Conservation (phyloP, 2,888 invertebrate species). For the Liposcelis brunnea region DNA sequence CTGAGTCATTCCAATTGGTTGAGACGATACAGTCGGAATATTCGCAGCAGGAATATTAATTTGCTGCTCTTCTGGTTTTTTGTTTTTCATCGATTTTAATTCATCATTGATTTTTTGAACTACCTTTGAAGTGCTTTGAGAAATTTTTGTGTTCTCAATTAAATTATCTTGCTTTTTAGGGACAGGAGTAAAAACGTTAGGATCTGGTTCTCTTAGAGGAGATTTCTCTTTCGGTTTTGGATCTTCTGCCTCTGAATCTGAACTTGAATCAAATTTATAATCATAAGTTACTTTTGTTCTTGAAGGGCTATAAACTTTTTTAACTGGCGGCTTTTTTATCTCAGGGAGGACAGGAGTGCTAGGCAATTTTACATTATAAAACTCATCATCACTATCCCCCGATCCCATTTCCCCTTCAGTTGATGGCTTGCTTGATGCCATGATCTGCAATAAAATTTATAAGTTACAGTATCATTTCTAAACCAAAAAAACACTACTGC, state of each 20-base stretch:
- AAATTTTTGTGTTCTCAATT: too few species aligned
- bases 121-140: too few species aligned
- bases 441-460: too few species aligned
- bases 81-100: too few species aligned
- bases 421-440: too few species aligned
- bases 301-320: background rate
- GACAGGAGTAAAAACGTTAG: background rate
- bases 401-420: background rate
- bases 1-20: background rate
- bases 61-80: too few species aligned
- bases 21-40: too few species aligned
- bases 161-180: background rate
- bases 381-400: constrained; percentile 5
- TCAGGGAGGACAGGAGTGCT: too few species aligned
- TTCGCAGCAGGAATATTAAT: too few species aligned
- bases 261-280: constrained; percentile 3
- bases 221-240: background rate
- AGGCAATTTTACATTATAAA: background rate
- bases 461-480: too few species aligned
- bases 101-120: too few species aligned
- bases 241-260: background rate
- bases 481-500: too few species aligned
- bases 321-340: background rate
- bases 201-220: background rate
- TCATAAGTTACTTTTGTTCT: constrained; percentile 1